Evolutionary conservation across 1,140 invertebrate genomes (phyloP).

Genomic region (Amyelois transitella): DNA sequence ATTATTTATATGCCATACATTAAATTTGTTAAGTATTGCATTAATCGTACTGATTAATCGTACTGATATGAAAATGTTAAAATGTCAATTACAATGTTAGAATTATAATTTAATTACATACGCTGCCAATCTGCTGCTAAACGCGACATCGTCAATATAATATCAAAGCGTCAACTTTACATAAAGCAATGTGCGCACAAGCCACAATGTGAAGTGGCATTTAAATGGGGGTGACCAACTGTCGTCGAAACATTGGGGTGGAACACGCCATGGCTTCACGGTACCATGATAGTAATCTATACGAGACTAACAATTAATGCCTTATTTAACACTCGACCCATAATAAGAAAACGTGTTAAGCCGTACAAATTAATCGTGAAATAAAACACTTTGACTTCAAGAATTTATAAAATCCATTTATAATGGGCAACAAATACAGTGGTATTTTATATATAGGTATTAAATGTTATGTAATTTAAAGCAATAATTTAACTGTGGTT

Average conservation of each 20-base stretch:
- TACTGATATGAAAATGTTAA: background rate
- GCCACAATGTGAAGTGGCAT: constrained; percentile 68
- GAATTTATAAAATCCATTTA: background rate
- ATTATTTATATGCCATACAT: background rate
- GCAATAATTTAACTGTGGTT: too few relatives aligned
- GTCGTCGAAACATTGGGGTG: constrained; percentile 58
- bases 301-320: constrained; percentile 56
- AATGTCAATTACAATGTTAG: background rate
- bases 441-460: too few relatives aligned
- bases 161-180: constrained; percentile 48
- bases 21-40: background rate
- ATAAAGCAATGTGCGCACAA: constrained; percentile 57
- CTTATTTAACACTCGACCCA: constrained; percentile 51
- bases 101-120: constrained; percentile 4
- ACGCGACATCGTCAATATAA: constrained; percentile 26
- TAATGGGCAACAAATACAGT: too few relatives aligned
- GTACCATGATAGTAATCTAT: constrained; percentile 63
- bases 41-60: background rate
- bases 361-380: constrained; percentile 4
- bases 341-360: constrained; percentile 20
- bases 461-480: too few relatives aligned
- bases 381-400: background rate
- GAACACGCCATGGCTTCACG: constrained; percentile 59
- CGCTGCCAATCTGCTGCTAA: background rate
- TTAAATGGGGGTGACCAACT: constrained; percentile 71